Percentiles rank a stretch among this genome's conserved stretches.
Evolutionary conservation across 53 echinoderm and acorn worm species (phyloP).

Genomic region (Echinometra lucunter): DNA sequence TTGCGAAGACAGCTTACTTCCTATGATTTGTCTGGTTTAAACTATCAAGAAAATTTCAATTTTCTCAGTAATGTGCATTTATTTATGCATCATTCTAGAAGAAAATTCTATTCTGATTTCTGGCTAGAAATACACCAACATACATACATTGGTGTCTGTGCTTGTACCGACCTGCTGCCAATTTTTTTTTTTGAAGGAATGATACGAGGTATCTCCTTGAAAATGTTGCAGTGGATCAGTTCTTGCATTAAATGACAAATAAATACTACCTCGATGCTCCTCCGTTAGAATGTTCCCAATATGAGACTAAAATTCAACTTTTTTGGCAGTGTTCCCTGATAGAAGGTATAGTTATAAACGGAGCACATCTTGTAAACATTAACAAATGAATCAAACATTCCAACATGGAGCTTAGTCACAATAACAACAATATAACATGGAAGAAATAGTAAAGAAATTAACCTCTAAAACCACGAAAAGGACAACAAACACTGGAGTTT

Average conservation of each 20-base stretch:
- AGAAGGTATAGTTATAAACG: neutral
- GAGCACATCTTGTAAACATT: constrained; percentile 41
- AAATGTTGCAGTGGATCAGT: neutral
- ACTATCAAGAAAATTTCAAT: neutral
- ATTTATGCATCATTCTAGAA: neutral
- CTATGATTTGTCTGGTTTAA: neutral
- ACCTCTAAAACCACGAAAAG: constrained; percentile 46
- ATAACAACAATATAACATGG: neutral
- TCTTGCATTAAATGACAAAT: neutral
- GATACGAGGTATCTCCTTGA: constrained; percentile 6
- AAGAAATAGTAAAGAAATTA: neutral
- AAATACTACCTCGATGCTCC: neutral
- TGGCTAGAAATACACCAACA: neutral
- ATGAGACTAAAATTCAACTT: neutral
- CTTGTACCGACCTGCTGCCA: neutral
- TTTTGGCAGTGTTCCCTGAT: constrained; percentile 31
- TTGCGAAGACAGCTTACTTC: neutral
- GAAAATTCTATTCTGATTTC: neutral
- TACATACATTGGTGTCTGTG: neutral
- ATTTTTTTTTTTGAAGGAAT: neutral
- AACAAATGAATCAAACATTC: neutral
- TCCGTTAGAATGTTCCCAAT: neutral
- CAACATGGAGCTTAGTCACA: constrained; percentile 1
- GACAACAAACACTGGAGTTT: constrained; percentile 30
- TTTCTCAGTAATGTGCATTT: neutral